Evolutionary conservation across 1,140 invertebrate genomes (phyloP).

Genomic region (Kradibia gibbosae): DNA sequence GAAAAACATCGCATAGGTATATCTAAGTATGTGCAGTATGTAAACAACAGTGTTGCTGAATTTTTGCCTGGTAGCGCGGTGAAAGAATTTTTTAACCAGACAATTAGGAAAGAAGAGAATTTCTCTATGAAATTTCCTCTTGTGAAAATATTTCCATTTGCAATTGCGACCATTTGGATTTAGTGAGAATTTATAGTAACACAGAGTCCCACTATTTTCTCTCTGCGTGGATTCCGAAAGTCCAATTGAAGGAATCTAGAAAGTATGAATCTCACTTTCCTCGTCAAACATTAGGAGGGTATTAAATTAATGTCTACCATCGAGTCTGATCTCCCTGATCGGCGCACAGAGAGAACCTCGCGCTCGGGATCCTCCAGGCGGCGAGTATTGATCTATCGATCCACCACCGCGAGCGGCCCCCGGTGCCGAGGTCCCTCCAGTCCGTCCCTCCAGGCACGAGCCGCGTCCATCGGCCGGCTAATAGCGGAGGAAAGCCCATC

Average conservation of each 20-base stretch:
- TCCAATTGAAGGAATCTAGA: conserved; percentile 21
- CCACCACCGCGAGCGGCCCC: too few species aligned
- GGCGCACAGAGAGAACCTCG: not conserved
- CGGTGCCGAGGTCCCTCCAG: too few species aligned
- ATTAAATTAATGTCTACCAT: not conserved
- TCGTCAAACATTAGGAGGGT: not conserved
- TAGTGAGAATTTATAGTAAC: not conserved
- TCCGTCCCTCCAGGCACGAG: not conserved
- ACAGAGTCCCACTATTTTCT: not conserved
- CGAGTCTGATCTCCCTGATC: not conserved
- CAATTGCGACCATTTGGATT: not conserved
- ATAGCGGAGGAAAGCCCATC: not conserved
- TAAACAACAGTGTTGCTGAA: not conserved
- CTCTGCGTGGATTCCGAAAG: not conserved
- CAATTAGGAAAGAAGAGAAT: not conserved
- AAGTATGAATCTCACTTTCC: conserved; percentile 17
- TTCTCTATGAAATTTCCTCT: conserved; percentile 8
- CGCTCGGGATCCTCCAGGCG: not conserved
- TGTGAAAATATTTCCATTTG: not conserved
- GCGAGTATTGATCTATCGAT: too few species aligned
- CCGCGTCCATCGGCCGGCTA: not conserved
- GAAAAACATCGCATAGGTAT: not conserved
- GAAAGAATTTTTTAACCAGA: conserved; percentile 1
- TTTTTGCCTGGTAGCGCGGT: not conserved
- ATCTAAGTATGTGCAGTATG: not conserved